Percentiles rank a stretch among this genome's conserved stretches.
Conservation (phyloP, 30 jellyfish, hydroid and myxozoan genomes). For the Pelagia noctiluca region DNA sequence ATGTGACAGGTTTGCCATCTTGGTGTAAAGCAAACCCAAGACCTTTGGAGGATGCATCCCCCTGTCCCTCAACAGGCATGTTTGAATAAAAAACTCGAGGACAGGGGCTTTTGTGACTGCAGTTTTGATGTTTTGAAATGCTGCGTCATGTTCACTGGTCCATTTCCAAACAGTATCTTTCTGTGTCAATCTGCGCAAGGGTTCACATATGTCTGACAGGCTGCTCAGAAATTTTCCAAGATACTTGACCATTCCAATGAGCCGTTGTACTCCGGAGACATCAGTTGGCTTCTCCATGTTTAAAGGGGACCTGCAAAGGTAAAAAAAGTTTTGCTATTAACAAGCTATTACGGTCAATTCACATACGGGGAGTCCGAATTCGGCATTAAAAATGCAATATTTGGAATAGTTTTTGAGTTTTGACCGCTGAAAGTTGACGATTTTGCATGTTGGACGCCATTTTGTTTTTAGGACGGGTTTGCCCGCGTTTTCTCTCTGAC, state of each 20-base stretch:
- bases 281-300: constrained; percentile 6
- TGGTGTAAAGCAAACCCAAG: not conserved
- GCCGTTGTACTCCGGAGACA: constrained; percentile 2
- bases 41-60: constrained; percentile 9
- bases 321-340: too few species aligned
- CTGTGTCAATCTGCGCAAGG: constrained; percentile 5
- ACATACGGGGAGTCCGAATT: too few species aligned
- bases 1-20: constrained; percentile 6
- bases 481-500: too few species aligned
- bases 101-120: constrained; percentile 9
- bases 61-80: constrained; percentile 10
- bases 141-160: not conserved
- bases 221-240: constrained; percentile 2
- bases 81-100: not conserved
- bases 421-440: too few species aligned
- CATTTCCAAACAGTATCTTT: not conserved
- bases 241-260: constrained; percentile 3
- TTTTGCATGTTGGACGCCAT: too few species aligned
- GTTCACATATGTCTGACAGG: constrained; percentile 6
- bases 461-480: too few species aligned
- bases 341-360: too few species aligned
- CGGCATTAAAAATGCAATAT: too few species aligned
- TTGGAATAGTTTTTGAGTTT: too few species aligned
- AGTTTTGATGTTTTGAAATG: constrained; percentile 1
- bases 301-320: too few species aligned